Percentiles rank a stretch among this genome's conserved stretches.
phyloP scores from a whole-genome alignment of 2,113 vertebrate genomes.

The Phalacrocorax pelagicus region DNA sequence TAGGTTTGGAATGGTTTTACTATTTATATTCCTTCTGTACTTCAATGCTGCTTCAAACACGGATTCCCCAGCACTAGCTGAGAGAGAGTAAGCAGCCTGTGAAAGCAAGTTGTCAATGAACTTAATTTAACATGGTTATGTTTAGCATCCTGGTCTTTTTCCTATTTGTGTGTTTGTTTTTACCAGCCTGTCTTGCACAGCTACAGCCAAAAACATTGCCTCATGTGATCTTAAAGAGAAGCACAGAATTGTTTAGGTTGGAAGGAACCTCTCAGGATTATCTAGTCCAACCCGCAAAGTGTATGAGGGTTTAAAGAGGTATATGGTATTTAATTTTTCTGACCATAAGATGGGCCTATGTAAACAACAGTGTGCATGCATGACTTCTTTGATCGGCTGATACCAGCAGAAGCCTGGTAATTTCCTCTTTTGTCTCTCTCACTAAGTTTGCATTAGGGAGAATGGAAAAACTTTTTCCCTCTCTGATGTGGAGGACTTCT shows the following conservation, averaged over 20 bases:
- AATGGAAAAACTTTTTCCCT: background rate
- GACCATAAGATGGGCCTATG: background rate
- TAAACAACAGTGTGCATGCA: background rate
- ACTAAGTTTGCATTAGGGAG: background rate
- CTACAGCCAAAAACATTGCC: background rate
- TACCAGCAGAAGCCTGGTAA: background rate
- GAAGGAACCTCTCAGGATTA: background rate
- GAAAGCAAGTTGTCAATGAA: background rate
- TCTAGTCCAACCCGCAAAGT: background rate
- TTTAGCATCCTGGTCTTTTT: background rate
- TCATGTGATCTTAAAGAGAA: background rate
- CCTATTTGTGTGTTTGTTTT: background rate
- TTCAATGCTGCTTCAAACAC: background rate
- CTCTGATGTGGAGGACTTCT: background rate
- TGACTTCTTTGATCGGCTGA: background rate
- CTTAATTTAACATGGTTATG: background rate
- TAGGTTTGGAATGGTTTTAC: background rate
- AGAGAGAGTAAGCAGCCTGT: background rate
- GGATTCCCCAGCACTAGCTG: background rate
- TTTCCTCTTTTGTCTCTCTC: background rate
- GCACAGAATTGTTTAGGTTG: background rate
- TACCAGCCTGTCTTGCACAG: background rate
- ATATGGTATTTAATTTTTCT: background rate
- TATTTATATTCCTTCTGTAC: background rate
- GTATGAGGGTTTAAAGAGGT: background rate